These are phyloP conservation scores for Pyrochroa serraticornis DNA, from an alignment of 2,888 invertebrate genomes.

Conservation along the genomic window DNA sequence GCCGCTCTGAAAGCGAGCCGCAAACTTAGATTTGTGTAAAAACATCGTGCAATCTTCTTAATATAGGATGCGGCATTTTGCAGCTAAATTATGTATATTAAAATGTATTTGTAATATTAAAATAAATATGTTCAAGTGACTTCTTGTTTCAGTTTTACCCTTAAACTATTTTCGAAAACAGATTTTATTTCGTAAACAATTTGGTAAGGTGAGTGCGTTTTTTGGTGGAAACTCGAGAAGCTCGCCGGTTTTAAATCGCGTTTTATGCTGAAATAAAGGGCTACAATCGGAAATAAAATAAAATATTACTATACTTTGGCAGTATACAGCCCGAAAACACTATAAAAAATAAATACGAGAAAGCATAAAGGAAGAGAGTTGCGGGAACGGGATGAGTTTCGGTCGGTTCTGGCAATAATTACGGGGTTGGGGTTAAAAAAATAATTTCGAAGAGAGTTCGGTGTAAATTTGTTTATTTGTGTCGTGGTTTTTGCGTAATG, in stretches of 20 bases:
- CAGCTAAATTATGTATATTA: constrained; percentile 53
- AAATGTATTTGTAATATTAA: constrained; percentile 58
- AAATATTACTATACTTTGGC: neutral
- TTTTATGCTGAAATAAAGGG: constrained; percentile 5
- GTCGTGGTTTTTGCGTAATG: constrained; percentile 41
- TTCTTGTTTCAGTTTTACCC: neutral
- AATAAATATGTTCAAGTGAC: constrained; percentile 56
- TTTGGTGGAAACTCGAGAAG: neutral
- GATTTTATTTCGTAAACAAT: constrained; percentile 2
- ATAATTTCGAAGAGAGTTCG: too few relatives aligned
- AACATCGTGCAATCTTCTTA: constrained; percentile 56
- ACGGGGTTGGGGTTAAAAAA: too few relatives aligned
- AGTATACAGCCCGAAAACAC: too few relatives aligned
- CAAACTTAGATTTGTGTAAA: constrained; percentile 45
- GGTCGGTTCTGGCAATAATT: too few relatives aligned
- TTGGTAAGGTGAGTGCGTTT: constrained; percentile 8
- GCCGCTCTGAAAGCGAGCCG: constrained; percentile 36
- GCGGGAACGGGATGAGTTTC: too few relatives aligned
- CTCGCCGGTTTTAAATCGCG: neutral
- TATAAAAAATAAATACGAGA: too few relatives aligned
- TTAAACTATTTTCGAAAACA: neutral
- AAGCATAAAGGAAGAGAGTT: too few relatives aligned
- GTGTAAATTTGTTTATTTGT: constrained; percentile 32
- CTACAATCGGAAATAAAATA: neutral
- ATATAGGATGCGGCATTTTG: constrained; percentile 49